Base-by-base conservation (phyloP, 1,140 invertebrate species). In the Ooceraea biroi region DNA sequence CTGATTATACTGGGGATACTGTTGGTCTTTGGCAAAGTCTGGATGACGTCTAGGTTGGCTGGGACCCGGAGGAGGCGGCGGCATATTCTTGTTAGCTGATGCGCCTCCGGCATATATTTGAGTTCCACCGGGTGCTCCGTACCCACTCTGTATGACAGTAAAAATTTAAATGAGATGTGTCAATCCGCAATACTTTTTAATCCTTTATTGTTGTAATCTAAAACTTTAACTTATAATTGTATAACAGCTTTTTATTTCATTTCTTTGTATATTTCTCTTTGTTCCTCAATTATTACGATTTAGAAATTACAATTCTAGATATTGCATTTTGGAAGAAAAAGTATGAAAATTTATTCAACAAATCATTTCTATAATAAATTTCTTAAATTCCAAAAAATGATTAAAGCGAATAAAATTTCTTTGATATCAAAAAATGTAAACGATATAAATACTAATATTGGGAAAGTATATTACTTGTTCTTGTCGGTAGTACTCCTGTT, bases 11-110 rank as follows among this genome's bases (percentile, higher is more conserved):
- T 95, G 94, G 83, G 95, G 95, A 93, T 96, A 96, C 85, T 95
- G 96, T 87, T 96, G 96, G 91, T 98, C 97, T 95, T 97, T 97
- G 88, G 97, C 96, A 95, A 98, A 98, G 94, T 98, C 97, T 58
- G 97, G 97, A 95, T 98, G 97, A 89, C 97, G 94, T 69, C 97
- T 95, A 30, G 97, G 97, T 90, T 97, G 96, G 68, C 95, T 95
- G 41, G 95, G 94, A 61, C 96, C 96, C 57, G 96, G 96, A 30
- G 95, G 94, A 50, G 96, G 96, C 22, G 96, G 96, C 22, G 96
- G 96, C 96, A 96, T 96, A 82, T 95, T 95, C 92, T 96, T 96
- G 83, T 95, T 96, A 30, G 93, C 89, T 57, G 92, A 69, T 19
- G 87, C 91, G 36, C 91, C 83, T 71, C 90, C 83, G 30, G 91